Percentiles rank a stretch among this genome's conserved stretches.
Conservation (phyloP, 2,113 vertebrate genomes). For the Chroicocephalus ridibundus region DNA sequence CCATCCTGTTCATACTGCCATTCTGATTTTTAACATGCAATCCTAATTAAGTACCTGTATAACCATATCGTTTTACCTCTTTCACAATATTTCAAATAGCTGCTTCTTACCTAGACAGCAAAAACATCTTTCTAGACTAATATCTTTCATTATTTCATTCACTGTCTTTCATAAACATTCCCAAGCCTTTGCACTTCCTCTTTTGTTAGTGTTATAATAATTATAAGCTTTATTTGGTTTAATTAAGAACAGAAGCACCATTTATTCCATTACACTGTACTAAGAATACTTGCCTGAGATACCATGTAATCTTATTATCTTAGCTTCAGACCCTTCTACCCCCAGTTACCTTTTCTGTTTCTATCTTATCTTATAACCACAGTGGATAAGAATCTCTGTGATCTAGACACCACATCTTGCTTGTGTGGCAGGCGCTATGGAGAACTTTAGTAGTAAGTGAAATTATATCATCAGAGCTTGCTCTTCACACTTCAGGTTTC, state of each 20-base stretch:
- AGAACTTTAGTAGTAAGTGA: neutral
- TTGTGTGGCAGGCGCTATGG: neutral
- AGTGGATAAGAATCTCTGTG: neutral
- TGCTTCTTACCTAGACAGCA: neutral
- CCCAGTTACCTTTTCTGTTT: neutral
- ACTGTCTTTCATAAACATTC: neutral
- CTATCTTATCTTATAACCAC: neutral
- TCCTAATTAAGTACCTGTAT: neutral
- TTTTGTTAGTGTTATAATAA: neutral
- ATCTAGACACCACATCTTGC: neutral
- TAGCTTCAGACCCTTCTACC: neutral
- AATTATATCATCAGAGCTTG: neutral
- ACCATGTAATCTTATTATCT: neutral
- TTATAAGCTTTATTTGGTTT: neutral
- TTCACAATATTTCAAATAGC: neutral
- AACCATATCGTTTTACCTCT: neutral
- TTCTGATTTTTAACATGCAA: neutral
- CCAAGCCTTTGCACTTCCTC: neutral
- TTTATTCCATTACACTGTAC: neutral
- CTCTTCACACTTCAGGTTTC: neutral
- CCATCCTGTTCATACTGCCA: neutral
- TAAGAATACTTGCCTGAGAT: neutral
- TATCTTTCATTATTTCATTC: neutral
- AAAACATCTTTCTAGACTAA: neutral
- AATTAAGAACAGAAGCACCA: neutral